Conservation (phyloP, 2,113 vertebrate species). For the Laticauda colubrina region DNA sequence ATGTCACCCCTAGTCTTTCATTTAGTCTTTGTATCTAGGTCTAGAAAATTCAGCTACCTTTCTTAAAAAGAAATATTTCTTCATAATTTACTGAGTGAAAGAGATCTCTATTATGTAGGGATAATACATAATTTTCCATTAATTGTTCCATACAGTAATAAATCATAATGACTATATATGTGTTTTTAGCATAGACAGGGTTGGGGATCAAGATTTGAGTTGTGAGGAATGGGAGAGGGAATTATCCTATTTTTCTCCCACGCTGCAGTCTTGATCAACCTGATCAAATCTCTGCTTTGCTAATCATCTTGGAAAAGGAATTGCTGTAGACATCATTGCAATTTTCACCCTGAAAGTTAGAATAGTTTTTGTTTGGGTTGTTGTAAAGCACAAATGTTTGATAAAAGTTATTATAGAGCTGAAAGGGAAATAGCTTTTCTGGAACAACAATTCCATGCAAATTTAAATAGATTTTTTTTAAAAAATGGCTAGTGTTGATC, state of each 20-base stretch:
- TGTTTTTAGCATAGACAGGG: not conserved
- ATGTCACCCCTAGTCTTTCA: not conserved
- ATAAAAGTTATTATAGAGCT: not conserved
- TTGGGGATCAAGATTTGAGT: not conserved
- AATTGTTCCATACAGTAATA: not conserved
- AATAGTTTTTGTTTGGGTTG: not conserved
- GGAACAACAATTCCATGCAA: accelerated
- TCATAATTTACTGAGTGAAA: not conserved
- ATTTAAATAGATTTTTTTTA: not conserved
- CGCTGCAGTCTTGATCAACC: not conserved
- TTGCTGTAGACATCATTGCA: not conserved
- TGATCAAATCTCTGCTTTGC: not conserved
- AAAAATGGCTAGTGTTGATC: not conserved
- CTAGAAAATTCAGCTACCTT: not conserved
- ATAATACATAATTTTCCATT: not conserved
- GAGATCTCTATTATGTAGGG: too few relatives aligned
- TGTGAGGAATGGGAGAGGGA: not conserved
- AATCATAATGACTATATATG: not conserved
- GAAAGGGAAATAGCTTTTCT: not conserved
- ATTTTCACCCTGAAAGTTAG: too few relatives aligned
- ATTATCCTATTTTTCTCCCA: not conserved
- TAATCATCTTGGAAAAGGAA: not conserved
- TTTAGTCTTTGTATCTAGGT: not conserved
- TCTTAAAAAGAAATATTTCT: not conserved
- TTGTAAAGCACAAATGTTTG: not conserved